phyloP scores from a whole-genome alignment of 2,113 vertebrate species.

The Hippocampus barbouri region DNA sequence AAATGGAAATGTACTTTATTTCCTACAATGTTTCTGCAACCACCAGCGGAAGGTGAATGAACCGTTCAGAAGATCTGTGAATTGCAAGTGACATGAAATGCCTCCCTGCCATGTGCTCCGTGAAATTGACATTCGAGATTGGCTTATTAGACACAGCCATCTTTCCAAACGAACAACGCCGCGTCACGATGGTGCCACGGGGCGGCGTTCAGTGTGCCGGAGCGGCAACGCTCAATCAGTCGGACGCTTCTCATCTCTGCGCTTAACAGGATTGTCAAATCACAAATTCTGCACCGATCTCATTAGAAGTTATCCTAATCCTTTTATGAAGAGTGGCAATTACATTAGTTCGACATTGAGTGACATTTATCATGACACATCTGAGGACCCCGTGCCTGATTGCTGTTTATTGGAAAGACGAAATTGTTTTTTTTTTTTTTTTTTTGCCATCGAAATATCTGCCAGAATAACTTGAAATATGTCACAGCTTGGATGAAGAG shows the following conservation, averaged over 20 bases:
- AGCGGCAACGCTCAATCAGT: conserved; percentile 49
- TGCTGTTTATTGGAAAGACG: neutral
- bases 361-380: conserved; percentile 9
- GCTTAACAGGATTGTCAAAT: conserved; percentile 47
- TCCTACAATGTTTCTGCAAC: neutral
- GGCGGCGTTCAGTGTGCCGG: conserved; percentile 28
- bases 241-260: conserved; percentile 42
- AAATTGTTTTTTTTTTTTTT: conserved; percentile 5
- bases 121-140: conserved; percentile 47
- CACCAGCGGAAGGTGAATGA: conserved; percentile 9
- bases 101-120: conserved; percentile 42
- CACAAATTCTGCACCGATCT: conserved; percentile 49
- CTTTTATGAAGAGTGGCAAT: conserved; percentile 36
- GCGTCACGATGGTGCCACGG: conserved; percentile 23
- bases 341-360: conserved; percentile 24
- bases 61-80: conserved; percentile 39
- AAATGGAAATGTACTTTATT: neutral
- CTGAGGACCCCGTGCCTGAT: conserved; percentile 6
- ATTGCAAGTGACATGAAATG: conserved; percentile 38
- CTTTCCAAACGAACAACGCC: conserved; percentile 36
- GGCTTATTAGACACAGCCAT: conserved; percentile 52
- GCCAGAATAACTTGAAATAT: neutral
- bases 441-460: neutral
- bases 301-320: conserved; percentile 50
- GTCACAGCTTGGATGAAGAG: neutral